Base-by-base conservation (phyloP, 2,888 invertebrate species). In the Orthosia cruda region DNA sequence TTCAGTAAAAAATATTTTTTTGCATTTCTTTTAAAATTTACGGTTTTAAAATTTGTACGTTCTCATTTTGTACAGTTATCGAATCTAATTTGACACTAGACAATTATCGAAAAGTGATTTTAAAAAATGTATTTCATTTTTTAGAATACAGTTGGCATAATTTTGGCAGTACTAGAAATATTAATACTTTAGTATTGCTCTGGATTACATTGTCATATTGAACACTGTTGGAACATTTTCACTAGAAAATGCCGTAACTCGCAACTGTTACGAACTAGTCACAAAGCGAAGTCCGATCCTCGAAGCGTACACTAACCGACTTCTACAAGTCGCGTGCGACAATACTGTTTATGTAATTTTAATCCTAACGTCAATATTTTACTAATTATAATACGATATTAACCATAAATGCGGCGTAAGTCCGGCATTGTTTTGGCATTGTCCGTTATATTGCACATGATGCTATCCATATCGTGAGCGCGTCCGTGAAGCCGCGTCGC, bases 111-210 rank as follows among this genome's bases (percentile, higher is more conserved):
- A 96, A 96, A 95, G 91, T 96, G 94, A 93, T 95, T 95, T 92
- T 91, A 92, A 93, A 94, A 95, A 95, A 95, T 92, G 94, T 91
- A 91, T 91, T 89, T 91, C 75, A 89, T 91, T 91, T 89, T 94
- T 94, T 94, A 95, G 93, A 95, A 96, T 96, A 96, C 95, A 94
- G 96, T 96, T 96, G 96, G 96, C 96, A 96, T 94, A 92, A 92
- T 93, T 95, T 96, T 96, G 96, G 96, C 96, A 96, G 96, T 96
- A 96, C 96, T 96, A 96, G 95, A 96, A 93, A 96, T 94, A 96
- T 95, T 93, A 96, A 96, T 96, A 96, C 95, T 96, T 96, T 96
- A 96, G 95, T 96, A 96, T 96, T 96, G 96, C 96, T 96, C 96
- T 95, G 96, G 92, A 93, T 96, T 96, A 96, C 96, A 96, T 96